phyloP scores from a whole-genome alignment of 1,140 invertebrate genomes.

The Centruroides vittatus region DNA sequence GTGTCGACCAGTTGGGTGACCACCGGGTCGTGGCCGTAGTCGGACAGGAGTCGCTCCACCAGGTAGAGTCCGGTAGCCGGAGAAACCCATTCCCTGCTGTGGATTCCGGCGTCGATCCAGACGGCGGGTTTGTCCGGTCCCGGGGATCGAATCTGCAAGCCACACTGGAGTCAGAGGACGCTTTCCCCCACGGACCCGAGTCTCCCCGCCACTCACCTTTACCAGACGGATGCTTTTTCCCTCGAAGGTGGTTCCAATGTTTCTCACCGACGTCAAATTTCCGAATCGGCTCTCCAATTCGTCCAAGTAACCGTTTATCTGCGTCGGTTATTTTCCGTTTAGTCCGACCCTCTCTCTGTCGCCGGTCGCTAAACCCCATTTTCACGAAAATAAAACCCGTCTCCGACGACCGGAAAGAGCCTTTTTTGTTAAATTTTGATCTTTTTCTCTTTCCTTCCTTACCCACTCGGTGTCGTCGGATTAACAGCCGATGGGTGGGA shows the following conservation, averaged over 20 bases:
- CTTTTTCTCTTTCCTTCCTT: too few relatives aligned
- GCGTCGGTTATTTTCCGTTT: neutral
- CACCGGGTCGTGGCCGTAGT: slow-evolving; percentile 29
- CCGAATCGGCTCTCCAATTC: slow-evolving; percentile 31
- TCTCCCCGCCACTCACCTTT: slow-evolving; percentile 19
- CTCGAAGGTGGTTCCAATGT: slow-evolving; percentile 42
- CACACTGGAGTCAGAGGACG: too few relatives aligned
- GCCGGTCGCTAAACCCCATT: too few relatives aligned
- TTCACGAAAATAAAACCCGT: too few relatives aligned
- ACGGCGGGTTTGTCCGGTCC: slow-evolving; percentile 32
- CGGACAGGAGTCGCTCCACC: slow-evolving; percentile 42
- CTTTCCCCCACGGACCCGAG: too few relatives aligned
- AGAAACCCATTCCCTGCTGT: slow-evolving; percentile 61
- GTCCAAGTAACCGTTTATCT: slow-evolving; percentile 35
- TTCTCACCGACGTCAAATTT: slow-evolving; percentile 32
- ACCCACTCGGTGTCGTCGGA: too few relatives aligned
- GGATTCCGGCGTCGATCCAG: slow-evolving; percentile 54
- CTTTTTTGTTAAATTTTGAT: too few relatives aligned
- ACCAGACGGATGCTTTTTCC: slow-evolving; percentile 40
- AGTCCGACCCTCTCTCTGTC: too few relatives aligned
- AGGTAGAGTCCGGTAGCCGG: slow-evolving; percentile 50
- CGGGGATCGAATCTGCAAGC: too few relatives aligned
- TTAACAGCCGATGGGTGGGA: too few relatives aligned
- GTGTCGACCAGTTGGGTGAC: slow-evolving; percentile 13
- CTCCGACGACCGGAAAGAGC: too few relatives aligned